A percentile compares a stretch with the other conserved stretches of the same genome.
phyloP scores from a whole-genome alignment of 92 coral and sea anemone genomes.

The Siderastrea radians region DNA sequence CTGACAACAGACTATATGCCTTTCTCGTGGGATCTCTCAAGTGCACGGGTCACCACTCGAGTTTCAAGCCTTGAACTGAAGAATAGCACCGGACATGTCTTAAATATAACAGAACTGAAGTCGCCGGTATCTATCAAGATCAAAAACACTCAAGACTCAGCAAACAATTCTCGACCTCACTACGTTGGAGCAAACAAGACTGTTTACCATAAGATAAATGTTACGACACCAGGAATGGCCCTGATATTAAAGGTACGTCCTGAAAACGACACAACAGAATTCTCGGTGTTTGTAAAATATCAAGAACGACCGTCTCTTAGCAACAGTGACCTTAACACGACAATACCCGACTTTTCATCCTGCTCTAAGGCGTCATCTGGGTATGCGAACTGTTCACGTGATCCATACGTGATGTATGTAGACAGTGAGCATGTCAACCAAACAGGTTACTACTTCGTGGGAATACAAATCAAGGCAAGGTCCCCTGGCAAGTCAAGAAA shows the following conservation, averaged over 20 bases:
- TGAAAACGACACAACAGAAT: constrained; percentile 13
- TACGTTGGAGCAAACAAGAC: constrained; percentile 29
- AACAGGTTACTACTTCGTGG: constrained; percentile 23
- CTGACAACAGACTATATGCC: constrained; percentile 45
- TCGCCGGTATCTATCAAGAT: constrained; percentile 45
- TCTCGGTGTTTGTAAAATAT: constrained; percentile 30
- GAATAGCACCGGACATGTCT: constrained; percentile 35
- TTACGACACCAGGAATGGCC: constrained; percentile 31
- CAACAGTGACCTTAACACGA: constrained; percentile 23
- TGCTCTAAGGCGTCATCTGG: constrained; percentile 4
- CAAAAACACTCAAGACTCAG: constrained; percentile 13
- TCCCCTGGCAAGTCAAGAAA: background rate
- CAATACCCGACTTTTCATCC: constrained; percentile 31
- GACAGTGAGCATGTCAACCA: constrained; percentile 16
- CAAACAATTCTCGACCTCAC: constrained; percentile 26
- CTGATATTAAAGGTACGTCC: constrained; percentile 55
- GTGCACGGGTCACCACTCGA: constrained; percentile 42
- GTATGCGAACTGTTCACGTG: constrained; percentile 43
- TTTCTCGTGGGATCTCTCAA: constrained; percentile 64
- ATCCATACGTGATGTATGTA: constrained; percentile 24
- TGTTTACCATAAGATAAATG: constrained; percentile 48
- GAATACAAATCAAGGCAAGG: constrained; percentile 8
- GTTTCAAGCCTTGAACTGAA: constrained; percentile 63
- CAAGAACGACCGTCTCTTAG: constrained; percentile 38
- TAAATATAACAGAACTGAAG: constrained; percentile 36